phyloP scores from a whole-genome alignment of 2,113 vertebrate species.

The Verasper variegatus region DNA sequence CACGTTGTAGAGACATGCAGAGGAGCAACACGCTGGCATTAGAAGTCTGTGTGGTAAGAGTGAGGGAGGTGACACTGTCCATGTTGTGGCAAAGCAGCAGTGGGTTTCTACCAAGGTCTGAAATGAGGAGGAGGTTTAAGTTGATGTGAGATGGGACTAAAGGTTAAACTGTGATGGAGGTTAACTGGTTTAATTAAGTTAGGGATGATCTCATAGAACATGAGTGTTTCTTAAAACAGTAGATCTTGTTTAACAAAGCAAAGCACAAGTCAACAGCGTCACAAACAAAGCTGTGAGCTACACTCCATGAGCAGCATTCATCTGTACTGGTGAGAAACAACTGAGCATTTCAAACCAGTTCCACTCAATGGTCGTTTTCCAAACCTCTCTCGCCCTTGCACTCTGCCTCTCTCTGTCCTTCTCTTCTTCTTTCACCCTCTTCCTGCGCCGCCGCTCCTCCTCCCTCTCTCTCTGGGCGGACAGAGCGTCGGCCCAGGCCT shows the following conservation, averaged over 20 bases:
- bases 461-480: conserved; percentile 75
- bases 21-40: conserved; percentile 49
- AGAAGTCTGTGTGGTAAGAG: conserved; percentile 34
- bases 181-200: conserved; percentile 32
- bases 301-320: not conserved
- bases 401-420: conserved; percentile 64
- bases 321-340: conserved; percentile 33
- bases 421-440: conserved; percentile 59
- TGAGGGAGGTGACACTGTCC: conserved; percentile 29
- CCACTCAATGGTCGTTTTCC: conserved; percentile 58
- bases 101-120: not conserved
- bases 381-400: conserved; percentile 83
- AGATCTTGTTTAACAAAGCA: conserved; percentile 28
- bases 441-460: conserved; percentile 56
- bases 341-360: conserved; percentile 17
- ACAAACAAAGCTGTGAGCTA: conserved; percentile 23
- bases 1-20: conserved; percentile 67
- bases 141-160: not conserved
- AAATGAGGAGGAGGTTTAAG: not conserved
- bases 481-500: conserved; percentile 81
- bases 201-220: not conserved
- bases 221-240: not conserved
- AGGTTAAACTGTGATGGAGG: conserved; percentile 20
- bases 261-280: conserved; percentile 19
- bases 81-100: conserved; percentile 41